Evolutionary conservation across 1,140 invertebrate species (phyloP).

Genomic region (Papilio polytes): DNA sequence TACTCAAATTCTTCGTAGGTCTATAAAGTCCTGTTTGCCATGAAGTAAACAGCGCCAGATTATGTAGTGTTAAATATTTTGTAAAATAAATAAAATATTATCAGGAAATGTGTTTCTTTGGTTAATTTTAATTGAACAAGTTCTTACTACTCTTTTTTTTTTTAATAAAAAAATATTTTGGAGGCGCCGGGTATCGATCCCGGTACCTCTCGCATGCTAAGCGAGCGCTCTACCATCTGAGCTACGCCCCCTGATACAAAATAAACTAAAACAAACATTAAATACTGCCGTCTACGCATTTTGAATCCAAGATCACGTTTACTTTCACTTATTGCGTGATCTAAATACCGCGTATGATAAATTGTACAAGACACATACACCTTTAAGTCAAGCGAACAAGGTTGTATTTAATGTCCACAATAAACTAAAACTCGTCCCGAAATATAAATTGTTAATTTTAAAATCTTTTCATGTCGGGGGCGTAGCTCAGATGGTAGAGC

Average conservation of each 20-base stretch:
- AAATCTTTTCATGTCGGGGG: not conserved
- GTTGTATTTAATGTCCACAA: not conserved
- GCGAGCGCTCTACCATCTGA: constrained; percentile 90
- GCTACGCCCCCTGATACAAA: constrained; percentile 54
- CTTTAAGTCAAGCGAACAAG: not conserved
- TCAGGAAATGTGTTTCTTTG: not conserved
- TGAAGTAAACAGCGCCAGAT: constrained; percentile 26
- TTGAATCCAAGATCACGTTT: constrained; percentile 6
- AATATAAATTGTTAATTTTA: too few species aligned
- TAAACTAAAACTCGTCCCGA: too few species aligned
- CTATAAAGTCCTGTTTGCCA: constrained; percentile 16
- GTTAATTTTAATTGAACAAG: too few species aligned
- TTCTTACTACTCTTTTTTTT: too few species aligned
- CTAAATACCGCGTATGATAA: not conserved
- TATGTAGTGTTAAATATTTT: constrained; percentile 34
- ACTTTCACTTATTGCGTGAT: constrained; percentile 21
- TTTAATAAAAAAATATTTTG: constrained; percentile 39
- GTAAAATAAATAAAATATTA: constrained; percentile 35
- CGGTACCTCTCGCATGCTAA: constrained; percentile 94
- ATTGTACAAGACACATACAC: not conserved
- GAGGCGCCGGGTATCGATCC: constrained; percentile 87
- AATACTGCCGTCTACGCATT: not conserved
- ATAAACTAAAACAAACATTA: not conserved
- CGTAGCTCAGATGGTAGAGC: constrained; percentile 40
- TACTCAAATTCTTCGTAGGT: constrained; percentile 14